These are phyloP conservation scores for Spea bombifrons DNA, from an alignment of 2,113 vertebrate genomes.

Conservation along the genomic window DNA sequence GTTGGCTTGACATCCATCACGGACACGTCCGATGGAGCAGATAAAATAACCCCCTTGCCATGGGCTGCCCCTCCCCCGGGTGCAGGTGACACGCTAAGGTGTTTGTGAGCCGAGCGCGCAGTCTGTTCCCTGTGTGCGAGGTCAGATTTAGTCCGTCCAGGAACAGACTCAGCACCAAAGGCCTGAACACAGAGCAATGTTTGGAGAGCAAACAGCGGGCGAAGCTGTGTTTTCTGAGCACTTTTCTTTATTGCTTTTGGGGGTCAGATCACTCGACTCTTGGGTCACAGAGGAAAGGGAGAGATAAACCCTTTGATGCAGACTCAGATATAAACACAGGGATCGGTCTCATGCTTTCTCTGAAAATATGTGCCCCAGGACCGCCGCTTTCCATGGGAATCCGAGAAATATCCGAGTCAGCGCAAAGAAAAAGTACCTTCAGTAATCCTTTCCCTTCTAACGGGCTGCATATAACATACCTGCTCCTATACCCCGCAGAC, in stretches of 20 bases:
- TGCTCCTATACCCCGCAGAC: background rate
- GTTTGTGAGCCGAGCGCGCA: background rate
- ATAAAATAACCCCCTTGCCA: too few species aligned
- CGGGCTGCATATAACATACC: background rate
- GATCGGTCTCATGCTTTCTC: slow-evolving; percentile 32
- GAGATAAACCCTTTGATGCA: slow-evolving; percentile 35
- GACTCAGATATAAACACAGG: slow-evolving; percentile 34
- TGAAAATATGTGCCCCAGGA: slow-evolving; percentile 26
- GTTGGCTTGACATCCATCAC: too few species aligned
- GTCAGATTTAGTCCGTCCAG: slow-evolving; percentile 44
- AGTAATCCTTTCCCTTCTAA: background rate
- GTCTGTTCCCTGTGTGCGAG: background rate
- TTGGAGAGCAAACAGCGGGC: slow-evolving; percentile 37
- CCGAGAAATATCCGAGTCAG: background rate
- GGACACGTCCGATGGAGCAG: too few species aligned
- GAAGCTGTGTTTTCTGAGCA: slow-evolving; percentile 38
- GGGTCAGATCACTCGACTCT: slow-evolving; percentile 36
- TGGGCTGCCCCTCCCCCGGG: too few species aligned
- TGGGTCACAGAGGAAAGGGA: slow-evolving; percentile 20
- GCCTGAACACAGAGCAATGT: slow-evolving; percentile 40
- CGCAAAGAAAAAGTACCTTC: background rate
- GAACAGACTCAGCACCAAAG: slow-evolving; percentile 41
- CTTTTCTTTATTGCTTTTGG: slow-evolving; percentile 44
- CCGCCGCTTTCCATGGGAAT: slow-evolving; percentile 17
- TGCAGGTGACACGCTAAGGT: background rate